Evolutionary conservation across 2,113 vertebrate genomes (phyloP).

Genomic region (Falcunculus frontatus): DNA sequence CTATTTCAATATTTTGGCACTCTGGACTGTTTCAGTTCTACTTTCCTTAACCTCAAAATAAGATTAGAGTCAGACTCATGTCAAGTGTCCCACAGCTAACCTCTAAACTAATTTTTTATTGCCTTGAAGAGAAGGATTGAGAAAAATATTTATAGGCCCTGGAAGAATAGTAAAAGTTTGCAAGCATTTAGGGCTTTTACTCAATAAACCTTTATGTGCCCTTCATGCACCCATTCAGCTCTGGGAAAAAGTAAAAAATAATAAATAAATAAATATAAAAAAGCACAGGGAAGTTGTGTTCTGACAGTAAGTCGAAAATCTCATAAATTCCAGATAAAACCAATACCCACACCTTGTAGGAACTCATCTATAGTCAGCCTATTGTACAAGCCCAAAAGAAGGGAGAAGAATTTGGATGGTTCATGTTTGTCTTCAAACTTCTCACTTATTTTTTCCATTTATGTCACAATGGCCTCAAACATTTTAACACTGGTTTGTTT

Average conservation of each 20-base stretch:
- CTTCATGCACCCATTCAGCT: conserved; percentile 49
- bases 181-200: conserved; percentile 68
- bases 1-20: not conserved
- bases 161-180: conserved; percentile 70
- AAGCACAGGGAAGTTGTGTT: not conserved
- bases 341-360: not conserved
- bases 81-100: conserved; percentile 50
- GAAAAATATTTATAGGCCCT: conserved; percentile 68
- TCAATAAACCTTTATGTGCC: conserved; percentile 71
- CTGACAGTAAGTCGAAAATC: conserved; percentile 38
- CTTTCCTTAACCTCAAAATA: not conserved
- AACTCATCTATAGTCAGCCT: not conserved
- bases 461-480: not conserved
- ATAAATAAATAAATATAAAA: conserved; percentile 31
- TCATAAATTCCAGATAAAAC: conserved; percentile 36
- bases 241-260: conserved; percentile 39
- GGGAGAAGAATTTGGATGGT: not conserved
- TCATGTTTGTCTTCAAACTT: not conserved
- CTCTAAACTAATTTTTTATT: conserved; percentile 69
- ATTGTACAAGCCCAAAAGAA: not conserved
- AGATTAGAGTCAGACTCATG: conserved; percentile 25
- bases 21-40: not conserved
- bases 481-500: not conserved
- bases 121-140: conserved; percentile 58
- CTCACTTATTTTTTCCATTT: not conserved